Conservation (phyloP, 2,888 invertebrate species). For the Nebria salina region DNA sequence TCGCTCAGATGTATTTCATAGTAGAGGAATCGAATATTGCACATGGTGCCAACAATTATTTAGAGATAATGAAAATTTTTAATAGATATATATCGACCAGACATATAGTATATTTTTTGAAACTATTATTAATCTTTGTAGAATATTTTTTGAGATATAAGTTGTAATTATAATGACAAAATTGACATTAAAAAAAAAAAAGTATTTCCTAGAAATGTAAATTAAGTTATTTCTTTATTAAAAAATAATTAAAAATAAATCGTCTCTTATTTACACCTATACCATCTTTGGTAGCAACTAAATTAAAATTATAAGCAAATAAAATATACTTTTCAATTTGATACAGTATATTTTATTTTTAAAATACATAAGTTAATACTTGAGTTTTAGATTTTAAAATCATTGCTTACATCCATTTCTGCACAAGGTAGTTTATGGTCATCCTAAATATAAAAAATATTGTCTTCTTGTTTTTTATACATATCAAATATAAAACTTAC, state of each 20-base stretch:
- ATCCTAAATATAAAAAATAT: neutral
- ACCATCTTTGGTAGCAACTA: neutral
- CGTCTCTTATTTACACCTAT: neutral
- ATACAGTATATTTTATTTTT: no score
- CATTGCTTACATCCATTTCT: neutral
- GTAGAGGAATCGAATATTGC: slow-evolving; percentile 16
- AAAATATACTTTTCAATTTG: no score
- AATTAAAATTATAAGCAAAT: no score
- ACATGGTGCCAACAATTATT: slow-evolving; percentile 39
- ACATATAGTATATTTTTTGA: slow-evolving; percentile 37
- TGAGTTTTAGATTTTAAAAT: neutral
- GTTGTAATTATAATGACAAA: slow-evolving; percentile 10
- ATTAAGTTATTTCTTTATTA: slow-evolving; percentile 44
- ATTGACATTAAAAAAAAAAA: slow-evolving; percentile 23
- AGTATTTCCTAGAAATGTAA: slow-evolving; percentile 33
- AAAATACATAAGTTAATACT: no score
- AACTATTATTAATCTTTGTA: slow-evolving; percentile 18
- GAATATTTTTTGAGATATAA: slow-evolving; percentile 14
- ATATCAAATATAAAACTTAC: neutral
- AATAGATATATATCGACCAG: slow-evolving; percentile 13
- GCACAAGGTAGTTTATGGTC: neutral
- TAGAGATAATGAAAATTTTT: slow-evolving; percentile 23
- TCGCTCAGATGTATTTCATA: slow-evolving; percentile 8
- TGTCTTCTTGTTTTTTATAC: no score
- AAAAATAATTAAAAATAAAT: slow-evolving; percentile 23